A percentile compares a stretch with the other conserved stretches of the same genome.
Conservation (phyloP, 2,797 vertebrate genomes). For the Rhinoraja longicauda region DNA sequence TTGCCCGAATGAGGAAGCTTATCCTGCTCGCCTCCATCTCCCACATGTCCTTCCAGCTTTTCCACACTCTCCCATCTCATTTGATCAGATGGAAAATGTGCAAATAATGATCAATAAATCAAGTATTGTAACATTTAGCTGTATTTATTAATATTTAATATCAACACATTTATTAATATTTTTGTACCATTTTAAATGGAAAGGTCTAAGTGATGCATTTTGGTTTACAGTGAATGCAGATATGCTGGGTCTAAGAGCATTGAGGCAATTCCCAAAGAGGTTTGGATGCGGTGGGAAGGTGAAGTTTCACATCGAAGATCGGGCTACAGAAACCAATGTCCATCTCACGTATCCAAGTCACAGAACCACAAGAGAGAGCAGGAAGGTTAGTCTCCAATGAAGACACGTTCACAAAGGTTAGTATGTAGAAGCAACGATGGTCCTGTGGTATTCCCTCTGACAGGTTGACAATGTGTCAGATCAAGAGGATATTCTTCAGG, state of each 20-base stretch:
- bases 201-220: not conserved
- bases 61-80: not conserved
- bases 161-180: not conserved
- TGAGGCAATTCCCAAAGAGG: not conserved
- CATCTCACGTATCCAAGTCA: not conserved
- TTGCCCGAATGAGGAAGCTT: no score
- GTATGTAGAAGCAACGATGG: not conserved
- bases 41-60: no score
- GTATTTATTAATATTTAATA: slow-evolving; percentile 6
- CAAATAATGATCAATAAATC: not conserved
- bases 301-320: no score
- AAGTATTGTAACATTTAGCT: not conserved
- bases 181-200: not conserved
- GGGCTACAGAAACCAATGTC: not conserved
- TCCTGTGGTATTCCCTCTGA: not conserved
- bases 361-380: not conserved
- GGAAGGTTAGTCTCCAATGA: not conserved
- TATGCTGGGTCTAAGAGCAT: not conserved
- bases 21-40: no score
- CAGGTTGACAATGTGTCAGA: not conserved
- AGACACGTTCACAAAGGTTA: not conserved
- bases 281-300: no score
- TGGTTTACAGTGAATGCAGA: not conserved
- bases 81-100: not conserved
- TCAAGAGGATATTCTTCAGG: not conserved